Conservation (phyloP, 37 sponge, comb jelly and placozoan species). For the Ianthella basta region DNA sequence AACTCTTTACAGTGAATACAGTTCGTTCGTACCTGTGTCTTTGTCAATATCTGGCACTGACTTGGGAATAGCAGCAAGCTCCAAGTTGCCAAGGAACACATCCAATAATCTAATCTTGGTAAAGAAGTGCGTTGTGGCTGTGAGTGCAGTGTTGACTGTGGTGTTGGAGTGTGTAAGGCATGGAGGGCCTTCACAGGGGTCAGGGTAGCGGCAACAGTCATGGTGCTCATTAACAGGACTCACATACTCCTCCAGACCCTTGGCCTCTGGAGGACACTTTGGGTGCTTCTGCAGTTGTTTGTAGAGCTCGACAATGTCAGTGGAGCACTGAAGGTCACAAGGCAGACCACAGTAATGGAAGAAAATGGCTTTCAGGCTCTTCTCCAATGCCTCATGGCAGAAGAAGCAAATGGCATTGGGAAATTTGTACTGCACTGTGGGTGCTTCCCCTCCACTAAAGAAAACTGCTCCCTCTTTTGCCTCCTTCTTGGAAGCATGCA, state of each 20-base stretch:
- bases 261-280: neutral
- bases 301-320: conserved; percentile 18
- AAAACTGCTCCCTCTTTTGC: neutral
- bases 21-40: too few relatives aligned
- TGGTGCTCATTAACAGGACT: conserved; percentile 43
- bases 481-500: neutral
- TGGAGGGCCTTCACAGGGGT: neutral
- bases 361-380: conserved; percentile 60
- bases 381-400: conserved; percentile 68
- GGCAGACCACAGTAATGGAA: conserved; percentile 45
- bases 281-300: conserved; percentile 10
- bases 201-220: conserved; percentile 52
- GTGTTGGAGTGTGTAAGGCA: too few relatives aligned
- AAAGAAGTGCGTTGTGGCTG: too few relatives aligned
- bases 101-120: too few relatives aligned
- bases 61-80: too few relatives aligned
- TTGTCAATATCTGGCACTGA: too few relatives aligned
- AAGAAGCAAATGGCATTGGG: conserved; percentile 69
- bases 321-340: neutral
- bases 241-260: conserved; percentile 29
- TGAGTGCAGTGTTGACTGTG: too few relatives aligned
- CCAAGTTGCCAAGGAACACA: too few relatives aligned
- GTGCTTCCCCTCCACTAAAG: neutral
- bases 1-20: too few relatives aligned
- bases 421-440: neutral